These are phyloP conservation scores for Nesoenas mayeri DNA, from an alignment of 2,113 vertebrate genomes.

Conservation along the genomic window DNA sequence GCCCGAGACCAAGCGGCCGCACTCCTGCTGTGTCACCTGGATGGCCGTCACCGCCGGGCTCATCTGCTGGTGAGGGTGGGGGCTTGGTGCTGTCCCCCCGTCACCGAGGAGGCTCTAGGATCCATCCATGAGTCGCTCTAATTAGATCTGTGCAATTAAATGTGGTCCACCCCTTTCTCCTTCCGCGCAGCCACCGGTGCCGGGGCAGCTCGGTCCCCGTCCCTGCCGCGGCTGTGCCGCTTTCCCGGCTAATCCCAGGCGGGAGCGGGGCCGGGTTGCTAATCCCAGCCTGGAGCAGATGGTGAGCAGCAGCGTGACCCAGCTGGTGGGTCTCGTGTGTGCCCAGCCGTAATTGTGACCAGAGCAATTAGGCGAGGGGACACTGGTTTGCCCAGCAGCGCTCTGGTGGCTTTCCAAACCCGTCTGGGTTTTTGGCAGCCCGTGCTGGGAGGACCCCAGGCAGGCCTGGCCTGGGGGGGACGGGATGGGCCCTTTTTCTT, in stretches of 20 bases:
- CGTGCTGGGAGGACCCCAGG: accelerated
- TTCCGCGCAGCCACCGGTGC: background rate
- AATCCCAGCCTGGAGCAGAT: slow-evolving; percentile 55
- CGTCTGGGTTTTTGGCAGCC: accelerated
- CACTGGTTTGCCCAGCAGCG: accelerated
- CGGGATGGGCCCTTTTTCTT: background rate
- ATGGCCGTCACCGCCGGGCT: slow-evolving; percentile 87
- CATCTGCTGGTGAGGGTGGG: slow-evolving; percentile 86
- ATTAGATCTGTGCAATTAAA: background rate
- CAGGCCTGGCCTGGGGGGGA: background rate
- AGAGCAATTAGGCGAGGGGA: background rate
- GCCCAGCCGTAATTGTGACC: background rate
- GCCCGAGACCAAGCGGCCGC: slow-evolving; percentile 80
- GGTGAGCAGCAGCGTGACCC: slow-evolving; percentile 24
- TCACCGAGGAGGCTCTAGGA: accelerated
- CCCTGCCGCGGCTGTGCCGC: background rate
- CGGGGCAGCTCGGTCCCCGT: background rate
- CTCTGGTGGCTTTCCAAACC: background rate
- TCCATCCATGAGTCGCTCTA: background rate
- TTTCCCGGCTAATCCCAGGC: background rate
- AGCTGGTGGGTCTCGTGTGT: background rate
- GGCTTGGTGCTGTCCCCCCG: accelerated
- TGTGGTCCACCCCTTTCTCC: background rate
- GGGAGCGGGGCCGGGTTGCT: background rate
- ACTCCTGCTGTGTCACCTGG: slow-evolving; percentile 91